Base-by-base conservation (phyloP, 2,888 invertebrate genomes). In the Drosophila histrio region DNA sequence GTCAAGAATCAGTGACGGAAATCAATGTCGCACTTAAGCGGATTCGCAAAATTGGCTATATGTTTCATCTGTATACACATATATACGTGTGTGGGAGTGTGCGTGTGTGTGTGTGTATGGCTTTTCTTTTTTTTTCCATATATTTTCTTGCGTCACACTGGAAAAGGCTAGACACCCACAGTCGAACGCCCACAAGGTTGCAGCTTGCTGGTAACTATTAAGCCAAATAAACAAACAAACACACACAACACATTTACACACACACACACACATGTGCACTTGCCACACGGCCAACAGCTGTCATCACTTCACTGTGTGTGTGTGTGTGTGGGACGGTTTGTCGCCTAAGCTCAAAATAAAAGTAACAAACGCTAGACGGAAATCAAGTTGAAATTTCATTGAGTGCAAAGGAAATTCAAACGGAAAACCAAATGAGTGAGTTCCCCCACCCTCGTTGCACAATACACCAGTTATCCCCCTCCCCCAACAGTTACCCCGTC, bases 351-450 rank as follows among this genome's bases (percentile, higher is more conserved):
- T 81, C 19, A 72, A 82, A 88, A 84, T 79, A 82, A 71, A 86
- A 88, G 82, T 72, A 79, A 76, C 84, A 86, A 83, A 77, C 64
- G 71, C 65, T 67, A 61, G 69, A 80, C 88, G 87, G 88, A 88
- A 83, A 82, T 88, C 88, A 82, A 82, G 88, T 71, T 86, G 88
- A 86, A 88, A 82, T 82, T 87, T 87, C 88, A 83, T 88, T 77
- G 82, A 83, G 82, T 73, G 69, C 87, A 87, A 83, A 88, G 82
- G 82, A 83, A 83, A 83, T 83, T 87, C 88, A 88, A 83, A 88
- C 82, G 82, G 82, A 83, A 82, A 83, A 73, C 88, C 71, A 88
- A 81, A 83, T 83, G 82, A 83, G 87, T 67, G 65, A 72, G 36
- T 72, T 56, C 17, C 52, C 39, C 26, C 26, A 3, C n/a, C 3